phyloP scores from a whole-genome alignment of 2,113 vertebrate species.

The Podiceps cristatus region DNA sequence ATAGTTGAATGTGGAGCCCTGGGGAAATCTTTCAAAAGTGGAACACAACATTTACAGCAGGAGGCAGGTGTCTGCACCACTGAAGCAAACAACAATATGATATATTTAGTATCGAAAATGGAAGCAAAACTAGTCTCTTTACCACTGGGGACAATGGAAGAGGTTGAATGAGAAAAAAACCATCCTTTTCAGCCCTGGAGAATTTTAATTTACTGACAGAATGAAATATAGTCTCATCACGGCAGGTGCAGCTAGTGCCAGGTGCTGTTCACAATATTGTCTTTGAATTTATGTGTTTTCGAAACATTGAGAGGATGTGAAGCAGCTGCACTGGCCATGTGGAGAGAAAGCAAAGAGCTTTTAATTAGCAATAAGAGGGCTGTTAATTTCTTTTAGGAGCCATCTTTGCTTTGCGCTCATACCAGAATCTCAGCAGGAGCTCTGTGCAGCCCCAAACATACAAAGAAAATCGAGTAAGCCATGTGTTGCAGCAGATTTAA shows the following conservation, averaged over 20 bases:
- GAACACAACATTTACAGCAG: slow-evolving; percentile 83
- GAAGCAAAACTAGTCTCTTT: slow-evolving; percentile 81
- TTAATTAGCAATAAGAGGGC: slow-evolving; percentile 93
- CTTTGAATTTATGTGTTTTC: slow-evolving; percentile 90
- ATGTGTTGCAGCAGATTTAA: slow-evolving; percentile 54
- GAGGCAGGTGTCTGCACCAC: slow-evolving; percentile 86
- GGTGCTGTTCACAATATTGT: slow-evolving; percentile 87
- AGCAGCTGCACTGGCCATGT: slow-evolving; percentile 91
- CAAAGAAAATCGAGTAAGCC: slow-evolving; percentile 52
- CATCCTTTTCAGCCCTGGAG: slow-evolving; percentile 78
- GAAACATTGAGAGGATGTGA: slow-evolving; percentile 79
- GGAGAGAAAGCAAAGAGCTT: slow-evolving; percentile 92
- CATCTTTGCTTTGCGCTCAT: slow-evolving; percentile 68
- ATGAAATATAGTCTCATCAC: slow-evolving; percentile 87
- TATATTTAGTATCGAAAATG: slow-evolving; percentile 90
- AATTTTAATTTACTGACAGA: slow-evolving; percentile 92
- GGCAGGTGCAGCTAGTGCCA: slow-evolving; percentile 88
- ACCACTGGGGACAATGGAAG: slow-evolving; percentile 79
- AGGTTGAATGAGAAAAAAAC: slow-evolving; percentile 74
- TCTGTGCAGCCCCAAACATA: slow-evolving; percentile 62
- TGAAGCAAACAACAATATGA: slow-evolving; percentile 87
- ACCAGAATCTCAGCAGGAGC: slow-evolving; percentile 74
- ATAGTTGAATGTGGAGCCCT: slow-evolving; percentile 83
- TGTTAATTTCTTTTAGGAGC: slow-evolving; percentile 88
- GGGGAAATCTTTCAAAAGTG: slow-evolving; percentile 88